Base-by-base conservation (phyloP, 1,140 invertebrate genomes). In the Papilio helenus region DNA sequence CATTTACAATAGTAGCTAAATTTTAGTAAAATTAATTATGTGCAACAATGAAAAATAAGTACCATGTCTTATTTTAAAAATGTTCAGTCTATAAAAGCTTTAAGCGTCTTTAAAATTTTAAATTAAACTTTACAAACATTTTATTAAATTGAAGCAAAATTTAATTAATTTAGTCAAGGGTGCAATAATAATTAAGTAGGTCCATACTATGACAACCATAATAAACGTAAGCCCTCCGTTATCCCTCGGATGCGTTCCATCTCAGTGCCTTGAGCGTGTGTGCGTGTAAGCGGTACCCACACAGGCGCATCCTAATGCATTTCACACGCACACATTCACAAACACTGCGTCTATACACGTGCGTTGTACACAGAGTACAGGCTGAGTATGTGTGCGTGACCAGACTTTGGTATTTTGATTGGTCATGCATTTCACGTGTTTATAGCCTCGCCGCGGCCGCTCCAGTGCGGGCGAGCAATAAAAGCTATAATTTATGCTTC, bases 401-500 rank as follows among this genome's bases (percentile, higher is more conserved):
- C 88, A 85, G 89, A 87, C 92, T 91, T 91, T 94, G 92, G 92
- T 94, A 94, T 94, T 94, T 94, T 94, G 93, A 94, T 94, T 94
- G 93, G 93, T 94, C 93, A 94, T 94, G 93, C 93, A 93, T 94
- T 94, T 94, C 92, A 93, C 92, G 91, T 92, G 92, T 94, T 94
- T 93, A 94, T 89, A 85, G 88, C 80, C 86, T 80, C 72, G 73
- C 72, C 82, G 82, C 83, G 88, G 87, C 86, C 87, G 88, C 88
- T 88, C 87, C 88, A 82, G 88, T 89, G 91, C 89, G 88, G 89
- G 84, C 86, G 81, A 84, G 87, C 87, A 86, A 90, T 93, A 92
- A 94, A 92, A 84, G 88, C 78, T 79, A 87, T 93, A 93, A 93
- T 93, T 93, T 94, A 93, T 87, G 84, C 68, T 73, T 61, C 79